Percentiles rank a stretch among this genome's conserved stretches.
Conservation (phyloP, 2,888 invertebrate genomes). For the Saturnia japonica region DNA sequence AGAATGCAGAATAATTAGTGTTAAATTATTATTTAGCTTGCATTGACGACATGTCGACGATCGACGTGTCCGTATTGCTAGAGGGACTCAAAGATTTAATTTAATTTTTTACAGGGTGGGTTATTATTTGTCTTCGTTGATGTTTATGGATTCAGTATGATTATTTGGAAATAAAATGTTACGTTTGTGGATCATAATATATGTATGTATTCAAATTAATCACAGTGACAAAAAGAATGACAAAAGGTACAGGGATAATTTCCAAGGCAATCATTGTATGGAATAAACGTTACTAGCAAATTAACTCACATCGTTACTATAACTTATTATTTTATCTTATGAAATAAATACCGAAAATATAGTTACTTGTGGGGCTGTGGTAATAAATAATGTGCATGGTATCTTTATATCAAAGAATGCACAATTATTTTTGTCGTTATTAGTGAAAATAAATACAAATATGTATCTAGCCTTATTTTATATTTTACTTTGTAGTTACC, state of each 20-base stretch:
- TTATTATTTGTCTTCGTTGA: not conserved
- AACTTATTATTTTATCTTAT: not conserved
- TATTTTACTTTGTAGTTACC: slow-evolving; percentile 1
- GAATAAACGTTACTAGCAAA: not conserved
- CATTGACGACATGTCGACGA: too few relatives aligned
- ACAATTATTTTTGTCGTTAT: not conserved
- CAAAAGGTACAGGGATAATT: not conserved
- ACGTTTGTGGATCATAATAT: not conserved
- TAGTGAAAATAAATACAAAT: slow-evolving; percentile 1
- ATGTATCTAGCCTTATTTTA: not conserved
- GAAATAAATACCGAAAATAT: not conserved
- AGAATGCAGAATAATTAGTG: not conserved
- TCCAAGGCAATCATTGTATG: not conserved
- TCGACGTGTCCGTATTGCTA: not conserved
- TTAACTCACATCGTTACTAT: not conserved
- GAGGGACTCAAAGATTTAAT: not conserved
- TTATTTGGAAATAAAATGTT: not conserved
- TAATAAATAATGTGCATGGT: not conserved
- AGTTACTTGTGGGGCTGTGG: not conserved
- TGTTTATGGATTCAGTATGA: not conserved
- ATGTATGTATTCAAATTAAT: not conserved
- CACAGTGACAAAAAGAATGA: not conserved
- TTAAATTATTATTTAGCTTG: not conserved
- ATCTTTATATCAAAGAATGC: not conserved
- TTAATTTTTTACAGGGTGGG: not conserved